These are phyloP conservation scores for Drosophila nebulosa DNA, from an alignment of 1,140 invertebrate species.

Conservation along the genomic window DNA sequence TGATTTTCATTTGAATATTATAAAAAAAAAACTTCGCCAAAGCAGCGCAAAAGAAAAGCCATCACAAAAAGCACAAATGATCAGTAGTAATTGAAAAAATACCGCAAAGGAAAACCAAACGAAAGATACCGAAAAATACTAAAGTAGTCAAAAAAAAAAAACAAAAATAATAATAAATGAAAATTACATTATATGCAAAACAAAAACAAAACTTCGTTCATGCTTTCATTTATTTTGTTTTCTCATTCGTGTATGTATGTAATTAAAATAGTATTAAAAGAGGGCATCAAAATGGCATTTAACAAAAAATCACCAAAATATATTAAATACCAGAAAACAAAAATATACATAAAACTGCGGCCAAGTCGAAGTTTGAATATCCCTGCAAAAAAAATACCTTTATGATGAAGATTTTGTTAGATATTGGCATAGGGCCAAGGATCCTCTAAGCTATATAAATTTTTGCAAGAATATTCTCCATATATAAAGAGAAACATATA, in stretches of 20 bases:
- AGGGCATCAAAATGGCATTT: slow-evolving; percentile 64
- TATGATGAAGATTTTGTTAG: not conserved
- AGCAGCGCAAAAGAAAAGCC: slow-evolving; percentile 65
- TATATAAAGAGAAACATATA: slow-evolving; percentile 1
- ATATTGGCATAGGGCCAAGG: too few relatives aligned
- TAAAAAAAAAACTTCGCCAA: slow-evolving; percentile 39
- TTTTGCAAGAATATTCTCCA: slow-evolving; percentile 11
- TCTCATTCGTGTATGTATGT: slow-evolving; percentile 75
- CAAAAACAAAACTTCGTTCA: slow-evolving; percentile 45
- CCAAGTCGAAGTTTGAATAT: slow-evolving; percentile 5
- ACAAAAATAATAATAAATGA: slow-evolving; percentile 4
- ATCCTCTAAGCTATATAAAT: not conserved
- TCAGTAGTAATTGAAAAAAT: slow-evolving; percentile 49
- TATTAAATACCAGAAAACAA: not conserved
- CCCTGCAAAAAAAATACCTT: slow-evolving; percentile 14
- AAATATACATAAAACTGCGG: not conserved
- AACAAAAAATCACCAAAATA: slow-evolving; percentile 48
- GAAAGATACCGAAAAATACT: slow-evolving; percentile 1
- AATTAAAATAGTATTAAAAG: slow-evolving; percentile 74
- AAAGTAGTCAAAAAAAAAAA: slow-evolving; percentile 33
- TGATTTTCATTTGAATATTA: slow-evolving; percentile 13
- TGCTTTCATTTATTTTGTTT: slow-evolving; percentile 56
- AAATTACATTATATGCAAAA: not conserved
- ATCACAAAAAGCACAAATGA: slow-evolving; percentile 70
- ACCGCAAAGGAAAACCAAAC: slow-evolving; percentile 2